These are phyloP conservation scores for Bradypus variegatus DNA, from an alignment of 2,797 vertebrate genomes.

Conservation along the genomic window DNA sequence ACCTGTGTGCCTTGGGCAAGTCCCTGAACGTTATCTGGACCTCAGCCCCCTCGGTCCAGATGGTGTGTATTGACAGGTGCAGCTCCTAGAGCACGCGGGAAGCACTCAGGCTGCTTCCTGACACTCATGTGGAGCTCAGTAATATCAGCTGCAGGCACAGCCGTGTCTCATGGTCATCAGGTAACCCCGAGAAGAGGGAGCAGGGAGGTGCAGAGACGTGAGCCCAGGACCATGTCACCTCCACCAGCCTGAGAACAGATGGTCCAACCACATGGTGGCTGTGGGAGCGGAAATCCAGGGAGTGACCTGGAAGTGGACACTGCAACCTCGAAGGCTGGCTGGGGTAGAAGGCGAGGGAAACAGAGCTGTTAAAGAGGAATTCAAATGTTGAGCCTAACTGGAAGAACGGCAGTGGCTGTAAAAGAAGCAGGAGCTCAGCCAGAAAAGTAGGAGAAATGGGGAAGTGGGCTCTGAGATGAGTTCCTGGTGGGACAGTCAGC, in stretches of 20 bases:
- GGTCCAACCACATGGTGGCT: neutral
- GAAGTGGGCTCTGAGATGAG: no score
- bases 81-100: no score
- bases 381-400: no score
- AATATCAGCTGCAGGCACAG: neutral
- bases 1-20: accelerated
- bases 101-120: accelerated
- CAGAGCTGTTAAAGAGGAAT: accelerated
- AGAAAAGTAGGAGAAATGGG: neutral
- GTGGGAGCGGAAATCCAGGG: neutral
- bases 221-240: no score
- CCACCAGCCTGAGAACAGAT: no score
- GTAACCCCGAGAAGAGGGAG: no score
- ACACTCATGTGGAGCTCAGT: neutral
- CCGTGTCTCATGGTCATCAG: neutral
- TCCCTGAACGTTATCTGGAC: accelerated
- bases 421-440: neutral
- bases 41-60: accelerated
- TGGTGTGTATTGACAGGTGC: accelerated
- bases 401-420: neutral
- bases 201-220: no score
- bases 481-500: accelerated
- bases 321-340: accelerated
- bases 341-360: no score
- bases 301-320: neutral